These are phyloP conservation scores for Barbus barbus DNA, from an alignment of 2,113 vertebrate species.

Conservation along the genomic window DNA sequence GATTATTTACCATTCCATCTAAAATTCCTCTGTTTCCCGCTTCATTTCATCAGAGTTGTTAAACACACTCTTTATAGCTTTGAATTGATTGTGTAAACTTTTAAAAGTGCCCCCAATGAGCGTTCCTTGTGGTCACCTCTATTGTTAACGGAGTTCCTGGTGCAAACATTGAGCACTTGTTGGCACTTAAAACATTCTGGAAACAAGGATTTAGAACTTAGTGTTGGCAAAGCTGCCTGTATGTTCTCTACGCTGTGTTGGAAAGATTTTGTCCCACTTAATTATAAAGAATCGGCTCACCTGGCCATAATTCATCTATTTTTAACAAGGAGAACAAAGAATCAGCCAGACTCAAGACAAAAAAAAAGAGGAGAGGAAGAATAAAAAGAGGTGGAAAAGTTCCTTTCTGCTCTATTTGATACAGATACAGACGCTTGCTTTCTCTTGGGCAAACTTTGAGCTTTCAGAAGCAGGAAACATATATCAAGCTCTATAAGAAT, in stretches of 20 bases:
- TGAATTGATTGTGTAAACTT: slow-evolving; percentile 45
- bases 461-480: slow-evolving; percentile 48
- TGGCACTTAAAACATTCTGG: neutral
- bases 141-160: slow-evolving; percentile 30
- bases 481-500: slow-evolving; percentile 44
- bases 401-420: slow-evolving; percentile 51
- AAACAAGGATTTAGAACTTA: neutral
- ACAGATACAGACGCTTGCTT: slow-evolving; percentile 28
- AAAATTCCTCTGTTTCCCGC: slow-evolving; percentile 5
- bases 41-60: slow-evolving; percentile 12
- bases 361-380: neutral
- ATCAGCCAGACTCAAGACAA: neutral
- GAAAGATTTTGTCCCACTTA: neutral
- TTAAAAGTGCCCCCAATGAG: slow-evolving; percentile 48
- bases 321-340: neutral
- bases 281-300: slow-evolving; percentile 1
- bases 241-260: neutral
- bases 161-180: slow-evolving; percentile 25
- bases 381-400: slow-evolving; percentile 14
- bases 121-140: slow-evolving; percentile 18
- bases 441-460: slow-evolving; percentile 37
- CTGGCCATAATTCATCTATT: neutral
- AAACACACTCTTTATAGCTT: slow-evolving; percentile 36
- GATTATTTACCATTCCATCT: neutral
- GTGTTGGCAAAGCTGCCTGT: neutral